A percentile compares a stretch with the other conserved stretches of the same genome.
Evolutionary conservation across 2,113 vertebrate species (phyloP).

Genomic region (Hemiprocne comata): DNA sequence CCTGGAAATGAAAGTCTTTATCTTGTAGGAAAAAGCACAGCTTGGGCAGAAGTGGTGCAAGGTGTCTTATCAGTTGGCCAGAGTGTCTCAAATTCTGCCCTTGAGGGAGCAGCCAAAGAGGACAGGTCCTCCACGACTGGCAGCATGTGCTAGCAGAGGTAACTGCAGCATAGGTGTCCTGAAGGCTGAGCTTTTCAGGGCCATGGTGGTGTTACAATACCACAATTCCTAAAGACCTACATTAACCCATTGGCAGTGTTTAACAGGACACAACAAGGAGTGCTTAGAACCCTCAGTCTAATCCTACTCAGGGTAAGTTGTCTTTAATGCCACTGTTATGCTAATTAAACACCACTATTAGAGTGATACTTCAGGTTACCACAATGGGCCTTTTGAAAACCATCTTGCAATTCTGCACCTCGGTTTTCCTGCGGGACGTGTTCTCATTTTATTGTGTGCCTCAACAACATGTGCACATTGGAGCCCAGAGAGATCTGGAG

Average conservation of each 20-base stretch:
- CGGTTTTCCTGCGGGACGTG: fast-evolving
- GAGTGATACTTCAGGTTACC: neutral
- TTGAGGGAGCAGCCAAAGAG: neutral
- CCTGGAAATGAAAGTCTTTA: neutral
- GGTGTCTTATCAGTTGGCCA: neutral
- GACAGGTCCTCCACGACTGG: neutral
- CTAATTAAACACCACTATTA: neutral
- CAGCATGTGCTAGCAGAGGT: neutral
- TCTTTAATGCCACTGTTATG: neutral
- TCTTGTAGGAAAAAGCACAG: neutral
- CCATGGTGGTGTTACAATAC: neutral
- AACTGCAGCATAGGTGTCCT: neutral
- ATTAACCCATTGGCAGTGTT: neutral
- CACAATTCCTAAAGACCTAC: neutral
- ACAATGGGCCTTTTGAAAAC: neutral
- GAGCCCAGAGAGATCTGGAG: neutral
- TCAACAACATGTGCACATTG: fast-evolving
- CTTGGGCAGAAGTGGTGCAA: neutral
- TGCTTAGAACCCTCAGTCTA: neutral
- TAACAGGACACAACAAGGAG: neutral
- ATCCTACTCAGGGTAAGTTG: neutral
- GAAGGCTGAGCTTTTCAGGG: neutral
- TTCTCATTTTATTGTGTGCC: neutral
- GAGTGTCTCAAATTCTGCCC: neutral
- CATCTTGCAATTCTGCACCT: neutral